A percentile compares a stretch with the other conserved stretches of the same genome.
These are phyloP conservation scores for Luffia ferchaultella DNA, from an alignment of 2,888 invertebrate species.

Conservation along the genomic window DNA sequence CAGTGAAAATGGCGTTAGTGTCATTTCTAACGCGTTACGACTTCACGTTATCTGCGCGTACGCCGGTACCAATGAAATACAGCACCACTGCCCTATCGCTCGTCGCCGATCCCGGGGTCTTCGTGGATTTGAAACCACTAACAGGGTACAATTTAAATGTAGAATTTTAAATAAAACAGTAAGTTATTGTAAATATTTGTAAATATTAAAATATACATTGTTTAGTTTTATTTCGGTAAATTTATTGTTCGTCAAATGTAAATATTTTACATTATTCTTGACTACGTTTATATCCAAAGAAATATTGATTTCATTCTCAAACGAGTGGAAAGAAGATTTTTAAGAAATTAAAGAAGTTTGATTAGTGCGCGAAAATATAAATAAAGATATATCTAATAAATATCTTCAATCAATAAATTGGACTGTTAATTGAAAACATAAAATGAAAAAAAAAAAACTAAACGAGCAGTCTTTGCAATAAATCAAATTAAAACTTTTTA, in stretches of 20 bases:
- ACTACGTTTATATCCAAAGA: too few species aligned
- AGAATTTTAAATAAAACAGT: neutral
- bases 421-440: too few species aligned
- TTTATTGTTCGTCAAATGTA: neutral
- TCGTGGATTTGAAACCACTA: neutral
- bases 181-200: neutral
- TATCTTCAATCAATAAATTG: too few species aligned
- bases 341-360: neutral
- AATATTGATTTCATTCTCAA: too few species aligned
- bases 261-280: neutral
- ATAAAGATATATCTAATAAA: neutral
- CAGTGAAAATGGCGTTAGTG: slow-evolving; percentile 5
- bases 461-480: too few species aligned
- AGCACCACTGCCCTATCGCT: slow-evolving; percentile 4
- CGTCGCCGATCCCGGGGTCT: slow-evolving; percentile 6
- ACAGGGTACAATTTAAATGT: neutral
- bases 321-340: too few species aligned
- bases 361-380: neutral
- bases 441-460: too few species aligned
- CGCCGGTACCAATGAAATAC: slow-evolving; percentile 6
- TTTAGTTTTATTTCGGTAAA: neutral
- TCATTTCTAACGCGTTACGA: slow-evolving; percentile 6
- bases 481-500: too few species aligned
- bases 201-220: neutral
- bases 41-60: slow-evolving; percentile 2